Evolutionary conservation across 2,113 vertebrate genomes (phyloP).

Genomic region (Anguilla rostrata): DNA sequence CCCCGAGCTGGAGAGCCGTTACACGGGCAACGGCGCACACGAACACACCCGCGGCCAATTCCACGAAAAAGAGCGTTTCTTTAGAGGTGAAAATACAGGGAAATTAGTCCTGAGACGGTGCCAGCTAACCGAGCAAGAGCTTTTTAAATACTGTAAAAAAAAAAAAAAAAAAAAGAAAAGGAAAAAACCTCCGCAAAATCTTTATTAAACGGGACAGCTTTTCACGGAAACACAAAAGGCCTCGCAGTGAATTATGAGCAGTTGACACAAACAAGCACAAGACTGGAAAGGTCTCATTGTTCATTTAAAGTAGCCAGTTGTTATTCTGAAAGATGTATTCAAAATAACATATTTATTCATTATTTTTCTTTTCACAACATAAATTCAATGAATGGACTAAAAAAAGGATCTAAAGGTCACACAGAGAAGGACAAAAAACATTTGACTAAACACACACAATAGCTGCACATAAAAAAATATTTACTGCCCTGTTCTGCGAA

Average conservation of each 20-base stretch:
- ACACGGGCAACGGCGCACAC: not conserved
- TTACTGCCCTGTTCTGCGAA: not conserved
- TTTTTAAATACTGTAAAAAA: not conserved
- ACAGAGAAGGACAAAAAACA: not conserved
- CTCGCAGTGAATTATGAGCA: no score
- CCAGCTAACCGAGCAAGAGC: not conserved
- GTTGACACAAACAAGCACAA: not conserved
- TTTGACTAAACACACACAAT: not conserved
- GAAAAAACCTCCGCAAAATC: no score
- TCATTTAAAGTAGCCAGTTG: not conserved
- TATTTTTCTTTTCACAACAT: not conserved
- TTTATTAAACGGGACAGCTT: not conserved
- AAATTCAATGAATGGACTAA: conserved; percentile 1
- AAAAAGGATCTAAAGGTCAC: not conserved
- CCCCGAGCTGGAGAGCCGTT: not conserved
- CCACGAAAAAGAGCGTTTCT: no score
- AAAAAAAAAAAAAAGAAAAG: no score
- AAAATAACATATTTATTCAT: not conserved
- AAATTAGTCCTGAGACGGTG: not conserved
- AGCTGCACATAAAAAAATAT: not conserved
- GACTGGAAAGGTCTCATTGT: not conserved
- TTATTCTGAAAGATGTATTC: not conserved
- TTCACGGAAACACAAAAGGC: not conserved
- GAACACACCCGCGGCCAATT: no score
- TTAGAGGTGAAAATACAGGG: not conserved